A percentile compares a stretch with the other conserved stretches of the same genome.
These are phyloP conservation scores for Dioctria linearis DNA, from an alignment of 2,888 invertebrate species.

Conservation along the genomic window DNA sequence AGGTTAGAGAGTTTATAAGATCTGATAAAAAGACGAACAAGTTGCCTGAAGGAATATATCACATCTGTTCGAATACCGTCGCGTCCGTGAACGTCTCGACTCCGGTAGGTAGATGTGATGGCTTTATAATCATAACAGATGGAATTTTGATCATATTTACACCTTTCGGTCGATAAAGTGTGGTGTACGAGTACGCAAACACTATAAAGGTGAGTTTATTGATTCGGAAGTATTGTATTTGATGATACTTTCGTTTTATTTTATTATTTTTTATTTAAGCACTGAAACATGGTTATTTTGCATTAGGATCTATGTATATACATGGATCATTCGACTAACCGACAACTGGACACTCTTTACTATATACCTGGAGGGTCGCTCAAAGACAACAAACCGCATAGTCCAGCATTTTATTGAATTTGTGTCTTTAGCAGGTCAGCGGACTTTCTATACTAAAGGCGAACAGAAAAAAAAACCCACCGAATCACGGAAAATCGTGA, in stretches of 20 bases:
- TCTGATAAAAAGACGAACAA: conserved; percentile 50
- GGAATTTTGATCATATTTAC: conserved; percentile 44
- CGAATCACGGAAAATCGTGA: conserved; percentile 62
- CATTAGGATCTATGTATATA: too few species aligned
- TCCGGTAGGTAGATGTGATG: conserved; percentile 28
- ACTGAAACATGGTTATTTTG: too few species aligned
- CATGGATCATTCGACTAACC: too few species aligned
- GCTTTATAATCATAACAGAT: conserved; percentile 53
- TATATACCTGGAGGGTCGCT: too few species aligned
- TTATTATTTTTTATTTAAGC: neutral
- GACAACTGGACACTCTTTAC: too few species aligned
- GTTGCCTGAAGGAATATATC: conserved; percentile 48
- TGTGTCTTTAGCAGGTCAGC: conserved; percentile 39
- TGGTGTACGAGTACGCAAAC: neutral
- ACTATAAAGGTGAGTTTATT: neutral
- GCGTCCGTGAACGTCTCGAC: neutral
- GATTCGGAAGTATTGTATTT: neutral
- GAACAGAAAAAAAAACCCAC: conserved; percentile 22
- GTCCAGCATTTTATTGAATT: conserved; percentile 44
- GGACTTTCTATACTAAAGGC: conserved; percentile 21
- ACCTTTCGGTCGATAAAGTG: conserved; percentile 28
- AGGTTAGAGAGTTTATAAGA: conserved; percentile 30
- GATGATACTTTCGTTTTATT: neutral
- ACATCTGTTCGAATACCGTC: conserved; percentile 32
- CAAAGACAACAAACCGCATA: conserved; percentile 5